Evolutionary conservation across 2,888 invertebrate species (phyloP).

Genomic region (Lutraria lutraria): DNA sequence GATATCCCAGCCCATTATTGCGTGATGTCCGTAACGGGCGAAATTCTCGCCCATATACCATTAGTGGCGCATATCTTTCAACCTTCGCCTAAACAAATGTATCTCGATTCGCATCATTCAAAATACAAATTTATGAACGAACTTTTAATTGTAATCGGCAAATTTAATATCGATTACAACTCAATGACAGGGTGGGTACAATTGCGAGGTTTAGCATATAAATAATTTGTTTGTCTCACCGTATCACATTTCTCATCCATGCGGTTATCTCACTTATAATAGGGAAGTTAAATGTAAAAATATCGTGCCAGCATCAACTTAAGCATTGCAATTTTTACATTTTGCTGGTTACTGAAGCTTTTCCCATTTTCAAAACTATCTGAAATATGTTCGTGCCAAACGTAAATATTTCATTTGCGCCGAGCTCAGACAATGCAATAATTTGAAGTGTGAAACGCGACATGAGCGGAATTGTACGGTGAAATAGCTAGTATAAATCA

Average conservation of each 20-base stretch:
- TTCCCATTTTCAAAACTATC: constrained; percentile 39
- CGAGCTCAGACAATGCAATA: constrained; percentile 39
- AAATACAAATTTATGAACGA: constrained; percentile 53
- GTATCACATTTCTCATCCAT: constrained; percentile 53
- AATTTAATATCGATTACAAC: constrained; percentile 57
- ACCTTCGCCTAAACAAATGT: constrained; percentile 45
- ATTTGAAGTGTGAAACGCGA: constrained; percentile 50
- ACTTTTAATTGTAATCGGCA: constrained; percentile 49
- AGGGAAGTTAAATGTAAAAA: constrained; percentile 51
- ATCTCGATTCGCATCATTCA: constrained; percentile 32
- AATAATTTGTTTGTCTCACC: constrained; percentile 38
- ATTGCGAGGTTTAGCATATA: constrained; percentile 57
- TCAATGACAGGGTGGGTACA: constrained; percentile 55
- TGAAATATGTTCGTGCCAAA: constrained; percentile 58
- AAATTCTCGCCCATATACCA: constrained; percentile 19
- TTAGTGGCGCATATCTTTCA: constrained; percentile 43
- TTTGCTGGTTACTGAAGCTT: constrained; percentile 31
- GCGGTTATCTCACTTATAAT: constrained; percentile 40
- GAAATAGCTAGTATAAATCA: constrained; percentile 39
- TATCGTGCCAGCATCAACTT: constrained; percentile 49
- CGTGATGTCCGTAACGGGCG: constrained; percentile 20
- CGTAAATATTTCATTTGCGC: constrained; percentile 53
- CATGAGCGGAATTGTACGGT: constrained; percentile 34
- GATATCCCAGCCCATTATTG: constrained; percentile 22
- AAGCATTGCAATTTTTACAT: constrained; percentile 27